Evolutionary conservation across 2,888 invertebrate species (phyloP), one percentile per base, ranked within the genome.

Genomic region (Thera obeliscata): DNA sequence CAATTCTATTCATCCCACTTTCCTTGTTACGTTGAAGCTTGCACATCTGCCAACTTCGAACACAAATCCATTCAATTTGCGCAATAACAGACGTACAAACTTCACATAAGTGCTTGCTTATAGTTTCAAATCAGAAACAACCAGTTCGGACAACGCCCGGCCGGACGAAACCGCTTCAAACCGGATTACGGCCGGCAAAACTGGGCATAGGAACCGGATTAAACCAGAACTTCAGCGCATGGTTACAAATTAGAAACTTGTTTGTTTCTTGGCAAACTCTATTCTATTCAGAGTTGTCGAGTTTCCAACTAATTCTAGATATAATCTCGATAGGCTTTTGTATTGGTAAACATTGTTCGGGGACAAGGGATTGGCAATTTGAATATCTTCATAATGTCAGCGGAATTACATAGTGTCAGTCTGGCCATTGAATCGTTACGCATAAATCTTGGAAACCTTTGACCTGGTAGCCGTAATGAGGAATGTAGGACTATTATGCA

Each of bases 231-330:
- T 91, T 90, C 82, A 80, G 85, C 86, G 90, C 87, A 91, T 89
- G 90, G 91, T 87, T 86, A 88, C 88, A 89, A 91, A 90, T 90
- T 88, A 86, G 90, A 87, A 90, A 89, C 90, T 91, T 89, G 89
- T 88, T 90, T 88, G 89, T 89, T 90, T 85, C 89, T 87, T 86
- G 85, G 80, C 82, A 84, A 82, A 70, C 69, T 69, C 67, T 78
- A 78, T 81, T 79, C 78, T 78, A 77, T 81, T 43, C 79, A 75
- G 76, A 78, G 76, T 79, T 80, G 22, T 22, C 22, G 71, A 84
- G 81, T 86, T 85, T 82, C 81, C 78, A 85, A 85, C 84, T 84
- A 83, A 87, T 85, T 82, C 78, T 74, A 80, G 82, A 84, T 84
- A 81, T 77, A 77, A 77, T 78, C 78, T 73, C 67, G 66, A 74